Evolutionary conservation across 2,113 vertebrate species (phyloP).

Genomic region (Trichomycterus rosablanca): DNA sequence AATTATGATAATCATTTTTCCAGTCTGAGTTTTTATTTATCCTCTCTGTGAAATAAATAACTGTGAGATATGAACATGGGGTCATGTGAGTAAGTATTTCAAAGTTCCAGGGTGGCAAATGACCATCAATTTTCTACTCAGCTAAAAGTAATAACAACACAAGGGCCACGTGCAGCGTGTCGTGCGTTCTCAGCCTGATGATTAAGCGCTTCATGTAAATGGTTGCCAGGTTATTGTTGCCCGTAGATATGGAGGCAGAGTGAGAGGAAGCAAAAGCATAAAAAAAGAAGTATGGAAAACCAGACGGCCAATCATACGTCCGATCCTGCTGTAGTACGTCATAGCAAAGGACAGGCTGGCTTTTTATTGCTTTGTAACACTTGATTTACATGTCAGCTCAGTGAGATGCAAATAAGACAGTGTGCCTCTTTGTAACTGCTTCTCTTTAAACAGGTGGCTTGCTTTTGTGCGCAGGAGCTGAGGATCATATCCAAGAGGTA

Average conservation of each 20-base stretch:
- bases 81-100: too few relatives aligned
- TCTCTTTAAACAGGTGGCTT: slow-evolving; percentile 60
- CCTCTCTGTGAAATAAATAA: not conserved
- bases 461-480: slow-evolving; percentile 30
- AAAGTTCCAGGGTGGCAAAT: too few relatives aligned
- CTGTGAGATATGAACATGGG: not conserved
- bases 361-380: slow-evolving; percentile 41
- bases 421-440: slow-evolving; percentile 47
- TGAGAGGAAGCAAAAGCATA: too few relatives aligned
- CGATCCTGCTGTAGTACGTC: slow-evolving; percentile 30
- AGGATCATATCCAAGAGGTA: slow-evolving; percentile 54
- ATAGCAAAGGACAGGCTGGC: slow-evolving; percentile 23
- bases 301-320: slow-evolving; percentile 48
- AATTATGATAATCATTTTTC: too few relatives aligned
- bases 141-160: too few relatives aligned
- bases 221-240: slow-evolving; percentile 86
- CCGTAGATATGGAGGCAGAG: slow-evolving; percentile 62
- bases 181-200: slow-evolving; percentile 48
- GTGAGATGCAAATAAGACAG: slow-evolving; percentile 59
- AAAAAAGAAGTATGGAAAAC: slow-evolving; percentile 33
- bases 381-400: slow-evolving; percentile 66
- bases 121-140: too few relatives aligned
- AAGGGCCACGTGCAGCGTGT: not conserved
- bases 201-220: slow-evolving; percentile 62
- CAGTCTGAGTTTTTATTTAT: too few relatives aligned